Evolutionary conservation across 1,140 invertebrate genomes (phyloP), one percentile per base, ranked within the genome.

Genomic region (Prorops nasuta): DNA sequence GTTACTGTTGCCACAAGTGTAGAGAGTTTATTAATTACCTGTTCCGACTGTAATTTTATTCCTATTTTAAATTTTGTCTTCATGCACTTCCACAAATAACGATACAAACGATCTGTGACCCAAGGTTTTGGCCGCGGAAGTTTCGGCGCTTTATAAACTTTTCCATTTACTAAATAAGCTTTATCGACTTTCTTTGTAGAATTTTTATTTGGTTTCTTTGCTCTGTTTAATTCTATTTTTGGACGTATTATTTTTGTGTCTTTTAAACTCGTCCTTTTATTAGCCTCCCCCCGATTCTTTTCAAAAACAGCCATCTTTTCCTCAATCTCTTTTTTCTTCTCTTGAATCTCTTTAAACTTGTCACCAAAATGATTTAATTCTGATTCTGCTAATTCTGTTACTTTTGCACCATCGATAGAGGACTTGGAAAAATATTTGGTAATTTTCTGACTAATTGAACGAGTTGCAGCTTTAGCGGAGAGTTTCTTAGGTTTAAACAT

Each of bases 51-150:
- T 2, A 67, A 2, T 41, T 68, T 51, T 0, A 60, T 64, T 15
- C 28, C 6, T 0, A 55, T 1, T 3, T 56, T 45, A 24, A 51
- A 71, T 24, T 64, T 67, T 1, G 66, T 47, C 24, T 72, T 58
- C 61, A 75, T 56, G 1, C 31, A 7, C 10, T 68, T 64, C 69
- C 64, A 71, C 3, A 75, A 35, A 21, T 59, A 59, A n/a, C 53
- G 54, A 14, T 75, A 75, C 2, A 75, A 42, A 6, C 53, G 51
- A 45, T 72, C 39, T 0, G 69, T 73, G 1, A 24, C 61, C 72
- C 72, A 74, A 0, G 22, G 15, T 9, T 60, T 60, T 0, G 72
- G 71, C 15, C 58, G 63, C 3, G 62, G 59, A 14, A 73, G 54
- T 35, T 43, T 63, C 0, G 68, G 69, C 16, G 21, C 40, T 41